phyloP scores from a whole-genome alignment of 1,140 invertebrate genomes.

The Euwallacea similis region DNA sequence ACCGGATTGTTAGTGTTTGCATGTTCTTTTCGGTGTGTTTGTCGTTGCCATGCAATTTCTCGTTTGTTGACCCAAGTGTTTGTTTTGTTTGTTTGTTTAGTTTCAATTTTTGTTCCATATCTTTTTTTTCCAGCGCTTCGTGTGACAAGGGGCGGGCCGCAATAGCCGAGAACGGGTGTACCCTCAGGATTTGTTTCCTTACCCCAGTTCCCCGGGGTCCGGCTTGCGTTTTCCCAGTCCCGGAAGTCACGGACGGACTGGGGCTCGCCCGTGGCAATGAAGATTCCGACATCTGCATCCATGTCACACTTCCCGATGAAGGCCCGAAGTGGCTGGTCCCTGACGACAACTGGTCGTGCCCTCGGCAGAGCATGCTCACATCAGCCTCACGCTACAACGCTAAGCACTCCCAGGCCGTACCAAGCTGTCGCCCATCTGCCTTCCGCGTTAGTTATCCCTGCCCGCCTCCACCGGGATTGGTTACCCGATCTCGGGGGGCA shows the following conservation, averaged over 20 bases:
- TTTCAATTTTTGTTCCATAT: neutral
- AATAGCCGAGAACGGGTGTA: neutral
- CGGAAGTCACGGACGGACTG: neutral
- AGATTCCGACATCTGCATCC: slow-evolving; percentile 4
- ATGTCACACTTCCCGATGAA: neutral
- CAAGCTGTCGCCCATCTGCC: too few relatives aligned
- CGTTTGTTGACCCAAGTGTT: too few relatives aligned
- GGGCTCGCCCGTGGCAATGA: neutral
- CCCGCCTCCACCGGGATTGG: too few relatives aligned
- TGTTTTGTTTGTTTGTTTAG: neutral
- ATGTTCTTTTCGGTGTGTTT: too few relatives aligned
- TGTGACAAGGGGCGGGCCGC: neutral
- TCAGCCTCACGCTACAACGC: neutral
- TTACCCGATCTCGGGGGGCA: too few relatives aligned
- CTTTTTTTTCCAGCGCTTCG: neutral
- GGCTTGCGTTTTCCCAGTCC: neutral
- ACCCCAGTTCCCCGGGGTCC: neutral
- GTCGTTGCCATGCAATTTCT: too few relatives aligned
- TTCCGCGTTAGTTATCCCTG: too few relatives aligned
- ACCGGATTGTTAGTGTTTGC: too few relatives aligned
- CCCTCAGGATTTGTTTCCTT: neutral
- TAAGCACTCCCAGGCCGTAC: neutral
- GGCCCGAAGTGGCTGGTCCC: too few relatives aligned
- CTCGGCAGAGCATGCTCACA: neutral
- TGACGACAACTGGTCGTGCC: neutral